Evolutionary conservation across 2,113 vertebrate species (phyloP), one percentile per base, ranked within the genome.

Genomic region (Serilophus lunatus): DNA sequence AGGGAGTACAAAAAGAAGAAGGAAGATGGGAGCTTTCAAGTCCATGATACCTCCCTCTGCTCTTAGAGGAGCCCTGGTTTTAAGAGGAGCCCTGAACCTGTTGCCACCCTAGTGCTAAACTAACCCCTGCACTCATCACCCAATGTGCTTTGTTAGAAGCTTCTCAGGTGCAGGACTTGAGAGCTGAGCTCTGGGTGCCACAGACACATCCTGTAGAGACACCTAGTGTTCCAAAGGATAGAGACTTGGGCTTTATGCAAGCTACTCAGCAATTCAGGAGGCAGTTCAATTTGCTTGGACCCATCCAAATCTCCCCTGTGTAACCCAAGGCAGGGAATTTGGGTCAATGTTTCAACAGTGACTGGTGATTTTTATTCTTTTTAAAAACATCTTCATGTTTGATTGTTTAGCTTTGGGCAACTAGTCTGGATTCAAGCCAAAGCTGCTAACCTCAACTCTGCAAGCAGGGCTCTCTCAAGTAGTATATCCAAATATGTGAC

Each of bases 91-190:
- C n/a, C 84, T 86, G 92, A 54, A 12, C 13, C 29, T 47, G 7
- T 61, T 74, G 42, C 42, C 35, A n/a, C 13, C 2, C 6, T 31
- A 49, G 44, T 50, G 56, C 57, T 68, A 29, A 60, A 24, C 0
- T 7, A 65, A 71, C 18, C 12, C 22, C 49, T 63, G 19, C 18
- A 36, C 3, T 9, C 10, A 19, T 65, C 38, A 57, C 17, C 13
- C 36, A 18, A 24, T 6, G 9, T 38, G 14, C 68, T 88, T 69
- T 0, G 0, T 47, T 56, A 38, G 38, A 65, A 60, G 45, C 42
- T 1, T 1, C 0, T 2, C 4, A 54, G n/a, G 16, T 50, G 26
- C 33, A 71, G 12, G 36, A 63, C 35, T 35, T 0, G 0, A 18
- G 44, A 44, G 2, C 26, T 44, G 77, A 65, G 28, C 40, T 80